Base-by-base conservation (phyloP, 2,888 invertebrate genomes). In the Ferdinandea cuprea region DNA sequence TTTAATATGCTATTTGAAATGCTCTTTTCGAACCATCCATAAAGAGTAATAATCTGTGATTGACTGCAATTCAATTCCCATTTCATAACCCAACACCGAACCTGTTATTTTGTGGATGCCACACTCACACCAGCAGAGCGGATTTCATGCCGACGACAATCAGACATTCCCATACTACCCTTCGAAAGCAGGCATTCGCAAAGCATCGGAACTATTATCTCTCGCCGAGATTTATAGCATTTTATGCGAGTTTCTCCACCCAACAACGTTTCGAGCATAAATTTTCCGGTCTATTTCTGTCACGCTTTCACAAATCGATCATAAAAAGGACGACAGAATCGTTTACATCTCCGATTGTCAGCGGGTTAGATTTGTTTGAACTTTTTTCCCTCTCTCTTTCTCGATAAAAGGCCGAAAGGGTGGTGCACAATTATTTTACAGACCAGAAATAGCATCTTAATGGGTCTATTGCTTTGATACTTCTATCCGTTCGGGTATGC, bases 361-460 rank as follows among this genome's bases (percentile, higher is more conserved):
- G 11, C 15, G 59, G 30, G 65, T 54, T 37, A 28, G 32, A 46
- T 59, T 66, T 61, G 54, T 48, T 50, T 56, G 42, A 73, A 74
- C 56, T 74, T 48, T 32, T 63, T 35, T 13, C 59, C 15, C 37
- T 8, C 28, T 6, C 19, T 3, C 11, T 35, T 1, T 25, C 17
- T 17, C 44, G 56, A 35, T 17, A 30, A 9, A 15, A n/a, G n/a
- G 17, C 11, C 35, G 28, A 8, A 19, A 19, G 25, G 44, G 11
- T 28, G 15, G 25, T 68, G 35, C 35, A 50, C 56, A 80, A 74
- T 74, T 80, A 74, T 69, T 69, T 74, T 40, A 54, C 66, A 54
- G 46, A 80, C 80, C 63, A 69, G 68, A 73, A 74, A 74, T 69
- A 50, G 68, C 74, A 74, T 44, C 69, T 69, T 69, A 80, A 80